phyloP scores from a whole-genome alignment of 1,140 invertebrate species.

The Holotrichia oblita region DNA sequence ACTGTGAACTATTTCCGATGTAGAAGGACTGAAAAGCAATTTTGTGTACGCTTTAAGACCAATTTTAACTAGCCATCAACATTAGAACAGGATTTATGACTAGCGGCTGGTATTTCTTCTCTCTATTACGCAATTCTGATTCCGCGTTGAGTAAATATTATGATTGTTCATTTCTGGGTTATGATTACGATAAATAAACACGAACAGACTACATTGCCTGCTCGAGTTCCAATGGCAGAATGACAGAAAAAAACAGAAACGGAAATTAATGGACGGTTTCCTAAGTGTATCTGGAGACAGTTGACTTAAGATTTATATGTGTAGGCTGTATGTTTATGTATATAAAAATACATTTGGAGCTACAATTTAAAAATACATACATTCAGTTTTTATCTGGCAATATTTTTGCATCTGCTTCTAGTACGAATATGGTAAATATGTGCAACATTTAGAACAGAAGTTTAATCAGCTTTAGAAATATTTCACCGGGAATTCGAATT shows the following conservation, averaged over 20 bases:
- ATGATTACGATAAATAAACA: slow-evolving; percentile 14
- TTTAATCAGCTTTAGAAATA: too few relatives aligned
- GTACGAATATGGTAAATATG: too few relatives aligned
- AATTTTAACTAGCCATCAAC: neutral
- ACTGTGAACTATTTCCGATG: neutral
- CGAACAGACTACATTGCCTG: neutral
- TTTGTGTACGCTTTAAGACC: neutral
- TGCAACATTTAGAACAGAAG: too few relatives aligned
- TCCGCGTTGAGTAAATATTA: slow-evolving; percentile 20
- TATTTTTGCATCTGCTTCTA: too few relatives aligned
- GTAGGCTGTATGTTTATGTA: too few relatives aligned
- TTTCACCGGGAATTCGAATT: too few relatives aligned
- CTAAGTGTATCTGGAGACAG: neutral
- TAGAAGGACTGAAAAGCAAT: slow-evolving; percentile 9
- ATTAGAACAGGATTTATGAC: slow-evolving; percentile 1
- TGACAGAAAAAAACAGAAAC: neutral
- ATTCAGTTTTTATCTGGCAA: too few relatives aligned
- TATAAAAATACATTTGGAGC: too few relatives aligned
- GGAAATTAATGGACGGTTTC: neutral
- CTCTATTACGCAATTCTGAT: neutral
- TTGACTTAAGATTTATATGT: neutral
- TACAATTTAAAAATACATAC: too few relatives aligned
- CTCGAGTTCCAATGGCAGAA: neutral
- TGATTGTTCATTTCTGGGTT: slow-evolving; percentile 15
- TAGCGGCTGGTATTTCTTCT: slow-evolving; percentile 1